Evolutionary conservation across 2,113 vertebrate genomes (phyloP), one percentile per base, ranked within the genome.

Genomic region (Oryzias celebensis): DNA sequence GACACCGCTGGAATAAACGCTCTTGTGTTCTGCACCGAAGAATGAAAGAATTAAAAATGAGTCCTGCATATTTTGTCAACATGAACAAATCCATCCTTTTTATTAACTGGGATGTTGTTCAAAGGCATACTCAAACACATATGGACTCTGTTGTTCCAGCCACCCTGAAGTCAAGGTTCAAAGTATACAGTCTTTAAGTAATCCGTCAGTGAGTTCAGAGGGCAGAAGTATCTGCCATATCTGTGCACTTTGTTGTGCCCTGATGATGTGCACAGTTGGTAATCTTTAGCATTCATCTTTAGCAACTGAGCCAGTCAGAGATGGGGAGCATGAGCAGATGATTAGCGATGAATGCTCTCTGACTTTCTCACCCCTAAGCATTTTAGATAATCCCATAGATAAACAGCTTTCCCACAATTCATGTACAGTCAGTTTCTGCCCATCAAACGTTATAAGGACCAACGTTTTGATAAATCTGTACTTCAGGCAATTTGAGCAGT

Each of bases 331-430:
- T 81, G 81, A 87, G 62, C 77, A 79, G 76, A 86, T 83, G 84
- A 88, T 88, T 83, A 79, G 78, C 82, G 81, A 87, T 81, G 75
- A 80, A 81, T 56, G 71, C 81, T 74, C 82, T 76, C 54, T 45
- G 68, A 81, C 80, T 80, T 85, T 83, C 71, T 84, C 54, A 41
- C 80, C 77, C 69, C 69, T 41, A 75, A 81, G 80, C 75, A 79
- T 75, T 73, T 69, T 78, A 73, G 70, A 80, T 89, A 88, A 90
- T 89, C 85, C 69, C 31, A 59, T 65, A 66, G 82, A 84, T 83
- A 68, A 85, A 81, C 80, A 72, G 84, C 75, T 87, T 75, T 77
- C 64, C 69, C 73, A 64, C 36, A 13, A 72, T 83, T 86, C 65
- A 76, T 68, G 66, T 78, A 61, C 50, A 62, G 53, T 50, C 63